These are phyloP conservation scores for Antedon mediterranea DNA, from an alignment of 53 echinoderm and acorn worm genomes.

Conservation along the genomic window DNA sequence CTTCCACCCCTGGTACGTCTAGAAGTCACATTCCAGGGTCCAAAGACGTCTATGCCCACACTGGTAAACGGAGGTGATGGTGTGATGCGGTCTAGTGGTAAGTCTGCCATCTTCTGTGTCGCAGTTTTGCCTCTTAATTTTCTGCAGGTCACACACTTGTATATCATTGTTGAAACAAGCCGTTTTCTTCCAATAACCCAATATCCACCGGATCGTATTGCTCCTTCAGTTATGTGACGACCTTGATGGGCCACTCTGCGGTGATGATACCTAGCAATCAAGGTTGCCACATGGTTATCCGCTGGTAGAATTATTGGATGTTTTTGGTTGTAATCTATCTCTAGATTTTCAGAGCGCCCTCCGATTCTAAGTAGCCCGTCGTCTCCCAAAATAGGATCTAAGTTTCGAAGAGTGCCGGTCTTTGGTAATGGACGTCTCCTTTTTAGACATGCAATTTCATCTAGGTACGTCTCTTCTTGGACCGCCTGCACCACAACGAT, in stretches of 20 bases:
- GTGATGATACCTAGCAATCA: too few relatives aligned
- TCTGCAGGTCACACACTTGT: conserved; percentile 24
- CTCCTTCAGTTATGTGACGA: too few relatives aligned
- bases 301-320: too few relatives aligned
- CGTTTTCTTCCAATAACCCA: conserved; percentile 17
- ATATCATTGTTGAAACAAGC: conserved; percentile 9
- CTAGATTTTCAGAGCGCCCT: too few relatives aligned
- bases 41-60: conserved; percentile 29
- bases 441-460: not conserved
- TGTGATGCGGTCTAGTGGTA: conserved; percentile 13
- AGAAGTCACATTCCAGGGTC: conserved; percentile 24
- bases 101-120: conserved; percentile 32
- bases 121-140: conserved; percentile 22
- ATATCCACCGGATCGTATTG: not conserved
- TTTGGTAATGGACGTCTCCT: not conserved
- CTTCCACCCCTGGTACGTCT: conserved; percentile 18
- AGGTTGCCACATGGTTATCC: too few relatives aligned
- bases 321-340: too few relatives aligned
- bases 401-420: conserved; percentile 6
- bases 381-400: not conserved
- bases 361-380: too few relatives aligned
- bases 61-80: conserved; percentile 22
- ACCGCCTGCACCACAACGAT: not conserved
- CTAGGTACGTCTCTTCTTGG: conserved; percentile 3
- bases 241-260: too few relatives aligned